A percentile compares a stretch with the other conserved stretches of the same genome.
These are phyloP conservation scores for Bettongia penicillata DNA, from an alignment of 2,113 vertebrate species.

Conservation along the genomic window DNA sequence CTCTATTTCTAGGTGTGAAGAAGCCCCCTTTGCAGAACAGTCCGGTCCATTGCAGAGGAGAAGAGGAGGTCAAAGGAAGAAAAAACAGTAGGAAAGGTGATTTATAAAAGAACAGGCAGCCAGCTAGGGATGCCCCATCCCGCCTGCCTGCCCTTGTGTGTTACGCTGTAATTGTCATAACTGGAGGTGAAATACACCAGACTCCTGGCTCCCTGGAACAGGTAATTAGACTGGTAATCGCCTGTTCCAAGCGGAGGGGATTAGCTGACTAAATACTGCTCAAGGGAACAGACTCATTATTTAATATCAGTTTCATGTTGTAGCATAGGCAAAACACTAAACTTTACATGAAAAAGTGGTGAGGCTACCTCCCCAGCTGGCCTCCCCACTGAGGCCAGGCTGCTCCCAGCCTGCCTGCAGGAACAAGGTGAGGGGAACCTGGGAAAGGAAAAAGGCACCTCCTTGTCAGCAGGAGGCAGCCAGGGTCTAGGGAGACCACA, in stretches of 20 bases:
- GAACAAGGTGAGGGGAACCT: neutral
- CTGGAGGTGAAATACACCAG: constrained; percentile 63
- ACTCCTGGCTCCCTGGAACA: constrained; percentile 42
- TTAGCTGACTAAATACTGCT: constrained; percentile 58
- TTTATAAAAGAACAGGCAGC: constrained; percentile 39
- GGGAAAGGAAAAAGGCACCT: neutral
- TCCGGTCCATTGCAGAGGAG: neutral
- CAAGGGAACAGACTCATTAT: constrained; percentile 60
- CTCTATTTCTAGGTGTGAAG: neutral
- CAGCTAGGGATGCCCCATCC: neutral
- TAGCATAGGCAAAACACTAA: constrained; percentile 39
- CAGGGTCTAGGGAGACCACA: neutral
- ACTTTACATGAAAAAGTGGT: neutral
- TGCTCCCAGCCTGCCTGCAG: neutral
- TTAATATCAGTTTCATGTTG: constrained; percentile 38
- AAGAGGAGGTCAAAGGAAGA: neutral
- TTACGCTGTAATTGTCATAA: neutral
- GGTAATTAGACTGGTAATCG: constrained; percentile 55
- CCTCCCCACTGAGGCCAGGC: neutral
- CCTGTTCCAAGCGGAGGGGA: constrained; percentile 11
- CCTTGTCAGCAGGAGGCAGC: neutral
- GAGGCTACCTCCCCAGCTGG: neutral
- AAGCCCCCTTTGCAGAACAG: neutral
- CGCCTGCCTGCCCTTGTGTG: neutral
- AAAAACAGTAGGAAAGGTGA: constrained; percentile 18